A percentile compares a stretch with the other conserved stretches of the same genome.
Conservation (phyloP, 2,797 vertebrate genomes). For the Poecilia wingei region DNA sequence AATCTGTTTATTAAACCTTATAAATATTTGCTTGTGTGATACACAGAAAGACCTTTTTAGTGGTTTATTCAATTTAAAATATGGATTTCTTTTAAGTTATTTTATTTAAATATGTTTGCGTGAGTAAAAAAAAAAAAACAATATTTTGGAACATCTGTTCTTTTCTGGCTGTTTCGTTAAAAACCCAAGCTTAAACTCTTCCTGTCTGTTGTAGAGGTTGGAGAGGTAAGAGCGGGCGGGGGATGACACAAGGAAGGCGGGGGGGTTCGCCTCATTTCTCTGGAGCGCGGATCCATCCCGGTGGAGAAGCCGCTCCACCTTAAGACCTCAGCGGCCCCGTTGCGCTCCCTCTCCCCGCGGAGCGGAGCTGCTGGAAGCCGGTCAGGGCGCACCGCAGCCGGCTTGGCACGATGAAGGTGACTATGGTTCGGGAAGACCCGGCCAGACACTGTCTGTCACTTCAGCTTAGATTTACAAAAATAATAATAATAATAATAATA, state of each 20-base stretch:
- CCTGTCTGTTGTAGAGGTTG: constrained; percentile 21
- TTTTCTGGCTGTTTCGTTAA: constrained; percentile 34
- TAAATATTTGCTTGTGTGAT: not conserved
- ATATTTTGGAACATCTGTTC: not conserved
- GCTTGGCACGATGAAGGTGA: constrained; percentile 55
- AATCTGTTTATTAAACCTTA: not conserved
- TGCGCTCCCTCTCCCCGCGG: constrained; percentile 57
- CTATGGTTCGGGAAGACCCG: constrained; percentile 23
- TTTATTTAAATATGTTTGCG: not conserved
- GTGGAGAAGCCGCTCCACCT: constrained; percentile 59
- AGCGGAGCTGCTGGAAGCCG: constrained; percentile 40
- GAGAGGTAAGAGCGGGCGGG: constrained; percentile 11
- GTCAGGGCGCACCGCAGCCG: constrained; percentile 62
- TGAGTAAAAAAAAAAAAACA: not conserved
- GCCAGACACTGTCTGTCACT: constrained; percentile 26
- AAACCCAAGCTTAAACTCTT: constrained; percentile 38
- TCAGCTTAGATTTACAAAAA: constrained; percentile 7
- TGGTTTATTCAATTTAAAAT: not conserved
- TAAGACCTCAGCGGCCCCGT: constrained; percentile 73
- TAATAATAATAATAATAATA: not conserved
- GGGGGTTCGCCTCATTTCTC: constrained; percentile 27
- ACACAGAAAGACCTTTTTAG: not conserved
- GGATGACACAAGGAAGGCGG: constrained; percentile 31
- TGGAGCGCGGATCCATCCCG: not conserved
- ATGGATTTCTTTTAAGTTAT: too few relatives aligned